These are phyloP conservation scores for Hyperoplus immaculatus DNA, from an alignment of 2,797 vertebrate species.

Conservation along the genomic window DNA sequence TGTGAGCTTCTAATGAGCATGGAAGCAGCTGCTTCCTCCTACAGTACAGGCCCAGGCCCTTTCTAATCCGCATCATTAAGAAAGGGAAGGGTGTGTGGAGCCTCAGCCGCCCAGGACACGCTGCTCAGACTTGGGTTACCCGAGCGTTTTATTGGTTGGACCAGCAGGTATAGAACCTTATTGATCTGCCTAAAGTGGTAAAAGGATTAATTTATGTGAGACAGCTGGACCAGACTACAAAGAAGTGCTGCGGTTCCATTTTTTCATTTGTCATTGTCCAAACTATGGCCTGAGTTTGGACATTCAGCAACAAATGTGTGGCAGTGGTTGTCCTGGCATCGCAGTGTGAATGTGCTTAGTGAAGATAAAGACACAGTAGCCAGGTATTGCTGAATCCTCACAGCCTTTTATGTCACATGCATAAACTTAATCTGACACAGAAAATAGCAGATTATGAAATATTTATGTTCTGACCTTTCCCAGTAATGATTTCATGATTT, in stretches of 20 bases:
- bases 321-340: conserved; percentile 13
- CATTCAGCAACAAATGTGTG: conserved; percentile 39
- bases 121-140: conserved; percentile 76
- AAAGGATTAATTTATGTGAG: conserved; percentile 73
- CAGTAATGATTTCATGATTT: conserved; percentile 83
- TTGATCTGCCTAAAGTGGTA: conserved; percentile 79
- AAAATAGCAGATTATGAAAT: conserved; percentile 86
- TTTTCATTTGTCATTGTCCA: conserved; percentile 47
- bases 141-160: conserved; percentile 75
- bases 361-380: conserved; percentile 52
- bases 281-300: conserved; percentile 37
- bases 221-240: conserved; percentile 68
- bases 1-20: conserved; percentile 87
- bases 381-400: conserved; percentile 45
- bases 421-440: conserved; percentile 72
- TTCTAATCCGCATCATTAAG: conserved; percentile 88
- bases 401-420: conserved; percentile 50
- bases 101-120: conserved; percentile 73
- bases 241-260: conserved; percentile 51
- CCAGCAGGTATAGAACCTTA: conserved; percentile 76
- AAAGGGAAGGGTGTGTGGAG: conserved; percentile 79
- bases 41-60: conserved; percentile 83
- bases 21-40: conserved; percentile 87
- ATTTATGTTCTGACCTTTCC: conserved; percentile 85
- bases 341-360: conserved; percentile 30